Conservation (phyloP, 92 coral and sea anemone genomes). For the Epizoanthus stellaris region DNA sequence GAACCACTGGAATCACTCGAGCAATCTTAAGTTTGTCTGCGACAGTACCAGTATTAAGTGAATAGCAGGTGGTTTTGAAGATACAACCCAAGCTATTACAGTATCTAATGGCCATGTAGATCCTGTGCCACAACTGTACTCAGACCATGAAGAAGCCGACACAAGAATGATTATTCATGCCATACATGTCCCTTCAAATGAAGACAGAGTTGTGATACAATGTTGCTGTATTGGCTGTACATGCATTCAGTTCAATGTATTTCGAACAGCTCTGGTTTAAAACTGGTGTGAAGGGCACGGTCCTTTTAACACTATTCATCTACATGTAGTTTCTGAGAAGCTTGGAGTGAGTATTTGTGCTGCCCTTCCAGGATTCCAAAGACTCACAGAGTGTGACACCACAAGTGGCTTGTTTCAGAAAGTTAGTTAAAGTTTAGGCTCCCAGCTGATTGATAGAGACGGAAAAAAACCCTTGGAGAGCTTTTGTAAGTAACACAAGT, state of each 20-base stretch:
- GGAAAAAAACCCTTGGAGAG: neutral
- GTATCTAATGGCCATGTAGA: neutral
- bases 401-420: constrained; percentile 48
- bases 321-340: constrained; percentile 49
- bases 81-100: constrained; percentile 59
- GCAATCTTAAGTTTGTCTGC: too few relatives aligned
- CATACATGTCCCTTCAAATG: constrained; percentile 38
- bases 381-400: constrained; percentile 69
- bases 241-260: constrained; percentile 22
- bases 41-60: too few relatives aligned
- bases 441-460: constrained; percentile 37
- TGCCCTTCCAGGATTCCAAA: constrained; percentile 44
- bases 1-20: too few relatives aligned
- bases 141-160: constrained; percentile 34
- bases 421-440: too few relatives aligned
- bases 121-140: neutral
- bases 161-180: constrained; percentile 40
- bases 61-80: constrained; percentile 68
- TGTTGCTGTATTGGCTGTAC: constrained; percentile 57
- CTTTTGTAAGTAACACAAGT: too few relatives aligned
- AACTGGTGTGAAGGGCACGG: constrained; percentile 65
- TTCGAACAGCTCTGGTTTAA: constrained; percentile 69
- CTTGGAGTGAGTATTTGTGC: constrained; percentile 43
- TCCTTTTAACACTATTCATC: constrained; percentile 45
- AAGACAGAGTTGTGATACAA: constrained; percentile 61